phyloP scores from a whole-genome alignment of 2,113 vertebrate genomes.

The Nematolebias whitei region DNA sequence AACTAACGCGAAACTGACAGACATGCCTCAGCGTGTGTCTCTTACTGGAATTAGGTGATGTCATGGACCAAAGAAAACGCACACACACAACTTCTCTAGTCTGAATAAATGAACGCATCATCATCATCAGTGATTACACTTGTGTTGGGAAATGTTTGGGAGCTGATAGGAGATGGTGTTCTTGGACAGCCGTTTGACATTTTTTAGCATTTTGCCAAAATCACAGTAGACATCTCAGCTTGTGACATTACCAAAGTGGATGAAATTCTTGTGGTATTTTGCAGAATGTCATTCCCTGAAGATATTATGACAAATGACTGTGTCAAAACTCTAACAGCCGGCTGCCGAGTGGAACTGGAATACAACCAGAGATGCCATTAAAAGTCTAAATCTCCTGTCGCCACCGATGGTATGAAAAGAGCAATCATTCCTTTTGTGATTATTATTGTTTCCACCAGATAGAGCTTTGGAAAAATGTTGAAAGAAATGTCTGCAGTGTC shows the following conservation, averaged over 20 bases:
- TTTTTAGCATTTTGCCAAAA: slow-evolving; percentile 47
- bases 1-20: slow-evolving; percentile 17
- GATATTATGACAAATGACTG: slow-evolving; percentile 45
- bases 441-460: slow-evolving; percentile 16
- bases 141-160: slow-evolving; percentile 12
- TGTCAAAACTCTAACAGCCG: slow-evolving; percentile 28
- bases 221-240: slow-evolving; percentile 38
- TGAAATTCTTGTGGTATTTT: slow-evolving; percentile 41
- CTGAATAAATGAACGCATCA: background rate
- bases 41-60: background rate
- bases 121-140: background rate
- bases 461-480: slow-evolving; percentile 24
- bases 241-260: slow-evolving; percentile 44
- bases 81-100: background rate
- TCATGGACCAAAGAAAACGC: background rate
- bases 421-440: slow-evolving; percentile 16
- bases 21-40: slow-evolving; percentile 19
- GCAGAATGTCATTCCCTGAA: slow-evolving; percentile 27
- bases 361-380: slow-evolving; percentile 31
- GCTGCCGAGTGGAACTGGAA: slow-evolving; percentile 26
- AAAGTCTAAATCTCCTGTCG: slow-evolving; percentile 37
- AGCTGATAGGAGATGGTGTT: slow-evolving; percentile 15
- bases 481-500: slow-evolving; percentile 25
- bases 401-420: slow-evolving; percentile 33
- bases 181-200: slow-evolving; percentile 43